Evolutionary conservation across 2,797 vertebrate species (phyloP).

Genomic region (Tachyglossus aculeatus): DNA sequence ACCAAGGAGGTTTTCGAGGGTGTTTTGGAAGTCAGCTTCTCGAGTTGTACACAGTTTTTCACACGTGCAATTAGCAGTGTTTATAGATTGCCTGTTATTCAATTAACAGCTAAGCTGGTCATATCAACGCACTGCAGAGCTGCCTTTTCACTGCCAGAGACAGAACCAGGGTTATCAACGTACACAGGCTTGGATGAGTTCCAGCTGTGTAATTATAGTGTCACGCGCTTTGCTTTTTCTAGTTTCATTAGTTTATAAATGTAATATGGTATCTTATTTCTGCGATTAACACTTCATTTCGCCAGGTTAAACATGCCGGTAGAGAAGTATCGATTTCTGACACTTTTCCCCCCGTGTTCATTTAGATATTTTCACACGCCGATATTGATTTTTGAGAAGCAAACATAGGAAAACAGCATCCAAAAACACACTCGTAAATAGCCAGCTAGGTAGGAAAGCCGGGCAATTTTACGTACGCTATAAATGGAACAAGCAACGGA

Average conservation of each 20-base stretch:
- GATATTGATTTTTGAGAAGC: slow-evolving; percentile 68
- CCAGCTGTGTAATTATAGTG: slow-evolving; percentile 82
- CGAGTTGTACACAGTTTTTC: slow-evolving; percentile 65
- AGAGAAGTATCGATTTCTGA: slow-evolving; percentile 74
- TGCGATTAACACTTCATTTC: slow-evolving; percentile 83
- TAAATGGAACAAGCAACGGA: neutral
- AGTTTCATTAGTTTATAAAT: slow-evolving; percentile 83
- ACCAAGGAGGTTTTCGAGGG: slow-evolving; percentile 33
- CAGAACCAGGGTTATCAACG: slow-evolving; percentile 80
- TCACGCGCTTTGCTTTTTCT: slow-evolving; percentile 78
- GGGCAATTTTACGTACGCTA: slow-evolving; percentile 1
- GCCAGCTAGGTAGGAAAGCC: neutral
- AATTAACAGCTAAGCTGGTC: slow-evolving; percentile 72
- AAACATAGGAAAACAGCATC: slow-evolving; percentile 49
- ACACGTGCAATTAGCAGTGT: slow-evolving; percentile 73
- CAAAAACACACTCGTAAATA: slow-evolving; percentile 24
- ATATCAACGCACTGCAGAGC: slow-evolving; percentile 77
- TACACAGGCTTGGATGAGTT: slow-evolving; percentile 79
- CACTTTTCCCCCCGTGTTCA: slow-evolving; percentile 65
- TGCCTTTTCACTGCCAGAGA: slow-evolving; percentile 79
- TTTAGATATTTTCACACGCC: slow-evolving; percentile 69
- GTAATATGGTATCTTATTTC: slow-evolving; percentile 78
- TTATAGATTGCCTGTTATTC: slow-evolving; percentile 80
- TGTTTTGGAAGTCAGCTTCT: slow-evolving; percentile 50
- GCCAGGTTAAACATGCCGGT: slow-evolving; percentile 74